Evolutionary conservation across 2,113 vertebrate species (phyloP).

Genomic region (Clarias batrachus): DNA sequence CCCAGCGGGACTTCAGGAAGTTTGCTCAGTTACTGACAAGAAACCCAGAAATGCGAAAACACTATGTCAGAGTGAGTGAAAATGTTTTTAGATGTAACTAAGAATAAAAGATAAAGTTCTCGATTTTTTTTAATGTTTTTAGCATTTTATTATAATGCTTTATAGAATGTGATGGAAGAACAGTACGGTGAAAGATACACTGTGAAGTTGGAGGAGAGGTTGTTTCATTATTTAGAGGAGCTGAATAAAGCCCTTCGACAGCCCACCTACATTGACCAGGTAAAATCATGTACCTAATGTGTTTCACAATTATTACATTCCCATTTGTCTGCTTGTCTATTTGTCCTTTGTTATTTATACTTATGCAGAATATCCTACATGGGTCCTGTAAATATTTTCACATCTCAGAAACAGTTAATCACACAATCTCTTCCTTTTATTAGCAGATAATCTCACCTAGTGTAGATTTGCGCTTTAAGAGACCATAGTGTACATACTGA

Average conservation of each 20-base stretch:
- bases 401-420: not conserved
- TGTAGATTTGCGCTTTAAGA: not conserved
- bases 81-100: not conserved
- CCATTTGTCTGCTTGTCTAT: not conserved
- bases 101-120: not conserved
- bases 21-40: conserved; percentile 62
- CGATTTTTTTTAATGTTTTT: not conserved
- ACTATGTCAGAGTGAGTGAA: conserved; percentile 61
- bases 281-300: conserved; percentile 12
- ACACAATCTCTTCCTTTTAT: not conserved
- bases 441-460: not conserved
- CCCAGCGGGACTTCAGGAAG: conserved; percentile 65
- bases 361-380: not conserved
- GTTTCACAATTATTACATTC: not conserved
- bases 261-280: conserved; percentile 66
- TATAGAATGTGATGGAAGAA: conserved; percentile 66
- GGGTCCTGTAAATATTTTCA: not conserved
- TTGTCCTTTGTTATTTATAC: not conserved
- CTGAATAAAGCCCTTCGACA: conserved; percentile 60
- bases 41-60: conserved; percentile 54
- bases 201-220: conserved; percentile 68
- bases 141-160: conserved; percentile 23
- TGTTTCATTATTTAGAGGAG: conserved; percentile 64
- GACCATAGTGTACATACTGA: not conserved
- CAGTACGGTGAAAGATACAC: conserved; percentile 70